Evolutionary conservation across 2,888 invertebrate genomes (phyloP).

Genomic region (Tipula helvola): DNA sequence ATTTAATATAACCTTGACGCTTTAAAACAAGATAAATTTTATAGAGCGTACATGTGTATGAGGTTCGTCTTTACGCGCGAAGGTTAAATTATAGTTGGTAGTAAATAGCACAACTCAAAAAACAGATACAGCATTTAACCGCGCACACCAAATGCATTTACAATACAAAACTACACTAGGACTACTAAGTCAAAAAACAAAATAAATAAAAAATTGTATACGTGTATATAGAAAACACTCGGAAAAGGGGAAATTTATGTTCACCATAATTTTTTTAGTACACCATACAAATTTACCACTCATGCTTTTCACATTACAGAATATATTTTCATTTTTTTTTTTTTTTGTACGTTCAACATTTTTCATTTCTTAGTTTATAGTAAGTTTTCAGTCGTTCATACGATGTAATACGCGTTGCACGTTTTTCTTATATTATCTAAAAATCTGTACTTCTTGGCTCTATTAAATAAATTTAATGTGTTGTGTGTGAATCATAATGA

Average conservation of each 20-base stretch:
- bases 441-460: background rate
- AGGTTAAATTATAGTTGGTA: background rate
- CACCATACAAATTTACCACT: background rate
- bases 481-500: background rate
- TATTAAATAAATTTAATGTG: background rate
- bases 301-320: background rate
- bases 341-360: background rate
- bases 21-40: background rate
- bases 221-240: background rate
- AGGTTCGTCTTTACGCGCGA: background rate
- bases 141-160: background rate
- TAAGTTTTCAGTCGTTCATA: background rate
- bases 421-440: background rate
- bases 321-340: background rate
- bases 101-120: background rate
- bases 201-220: background rate
- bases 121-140: background rate
- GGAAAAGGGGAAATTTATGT: background rate
- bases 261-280: background rate
- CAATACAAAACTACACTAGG: background rate
- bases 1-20: background rate
- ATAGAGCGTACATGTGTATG: background rate
- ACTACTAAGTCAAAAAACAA: background rate
- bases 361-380: background rate
- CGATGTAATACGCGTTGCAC: slow-evolving; percentile 4